A percentile compares a stretch with the other conserved stretches of the same genome.
Conservation (phyloP, 2,113 vertebrate genomes). For the Falco punctatus region DNA sequence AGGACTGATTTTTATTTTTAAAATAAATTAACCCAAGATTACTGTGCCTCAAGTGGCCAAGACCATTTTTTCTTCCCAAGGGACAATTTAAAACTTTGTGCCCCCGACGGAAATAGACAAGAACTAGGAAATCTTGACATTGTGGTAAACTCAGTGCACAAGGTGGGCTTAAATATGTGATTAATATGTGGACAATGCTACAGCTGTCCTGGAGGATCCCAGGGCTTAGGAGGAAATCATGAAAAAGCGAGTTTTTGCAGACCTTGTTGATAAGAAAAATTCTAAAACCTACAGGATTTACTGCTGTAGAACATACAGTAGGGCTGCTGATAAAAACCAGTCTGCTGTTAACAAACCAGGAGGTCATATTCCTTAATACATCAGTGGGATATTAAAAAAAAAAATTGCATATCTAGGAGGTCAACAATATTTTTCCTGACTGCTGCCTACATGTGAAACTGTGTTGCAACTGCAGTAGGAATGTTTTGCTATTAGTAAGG, state of each 20-base stretch:
- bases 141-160: background rate
- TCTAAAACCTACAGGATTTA: background rate
- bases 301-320: background rate
- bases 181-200: background rate
- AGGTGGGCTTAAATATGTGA: background rate
- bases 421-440: background rate
- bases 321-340: background rate
- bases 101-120: background rate
- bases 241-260: background rate
- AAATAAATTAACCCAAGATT: background rate
- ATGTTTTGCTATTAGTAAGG: background rate
- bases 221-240: background rate
- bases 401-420: background rate
- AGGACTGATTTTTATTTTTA: background rate
- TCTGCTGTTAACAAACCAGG: background rate
- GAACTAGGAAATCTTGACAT: background rate
- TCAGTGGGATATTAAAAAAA: background rate
- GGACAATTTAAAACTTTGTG: background rate
- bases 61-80: background rate
- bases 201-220: background rate
- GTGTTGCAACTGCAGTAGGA: background rate
- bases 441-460: background rate
- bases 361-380: background rate
- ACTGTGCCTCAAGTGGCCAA: background rate
- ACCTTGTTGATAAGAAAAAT: background rate